Base-by-base conservation (phyloP, 2,888 invertebrate genomes). In the Corythucha ciliata region DNA sequence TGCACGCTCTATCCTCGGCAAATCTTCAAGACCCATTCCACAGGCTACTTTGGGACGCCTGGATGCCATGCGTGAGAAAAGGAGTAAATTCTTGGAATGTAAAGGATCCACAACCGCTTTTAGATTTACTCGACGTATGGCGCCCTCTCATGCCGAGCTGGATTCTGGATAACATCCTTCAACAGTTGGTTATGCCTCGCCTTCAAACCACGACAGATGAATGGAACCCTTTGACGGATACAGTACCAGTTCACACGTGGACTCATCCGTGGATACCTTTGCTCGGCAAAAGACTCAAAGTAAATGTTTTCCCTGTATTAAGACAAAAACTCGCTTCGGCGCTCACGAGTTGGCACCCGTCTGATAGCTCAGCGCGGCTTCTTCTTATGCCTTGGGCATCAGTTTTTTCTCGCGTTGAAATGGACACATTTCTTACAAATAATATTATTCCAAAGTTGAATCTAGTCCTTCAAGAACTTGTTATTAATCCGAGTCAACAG, bases 191-290 rank as follows among this genome's bases (percentile, higher is more conserved):
- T 44, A 72, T 90, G 62, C 90, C 91, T 0, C 75, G 80, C 33
- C 67, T 88, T 29, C 72, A 77, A 18, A 69, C 74, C 0, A 90
- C 85, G 59, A 92, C 92, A 0, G 78, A 85, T 37, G 77, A 76
- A 48, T 97, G 98, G 98, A 90, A 98, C 73, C 98, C 98, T 1
- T 74, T 93, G 2, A 85, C 85, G 0, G 97, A 98, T 67, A 87
- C 88, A 0, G 79, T 92, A 58, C 97, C 97, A 12, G 86, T 99
- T 59, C 96, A 98, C 68, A 79, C 83, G 4, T 98, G 98, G 98
- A 81, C 96, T 55, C 83, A 94, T 67, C 97, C 97, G 0, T 99
- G 98, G 98, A 78, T 93, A 54, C 82, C 83, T 0, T 69, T 89
- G 6, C 77, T 94, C 65, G 84, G 87, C 74, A 69, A 66, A 63